phyloP scores from a whole-genome alignment of 2,113 vertebrate species.

The Thalassoma bifasciatum region DNA sequence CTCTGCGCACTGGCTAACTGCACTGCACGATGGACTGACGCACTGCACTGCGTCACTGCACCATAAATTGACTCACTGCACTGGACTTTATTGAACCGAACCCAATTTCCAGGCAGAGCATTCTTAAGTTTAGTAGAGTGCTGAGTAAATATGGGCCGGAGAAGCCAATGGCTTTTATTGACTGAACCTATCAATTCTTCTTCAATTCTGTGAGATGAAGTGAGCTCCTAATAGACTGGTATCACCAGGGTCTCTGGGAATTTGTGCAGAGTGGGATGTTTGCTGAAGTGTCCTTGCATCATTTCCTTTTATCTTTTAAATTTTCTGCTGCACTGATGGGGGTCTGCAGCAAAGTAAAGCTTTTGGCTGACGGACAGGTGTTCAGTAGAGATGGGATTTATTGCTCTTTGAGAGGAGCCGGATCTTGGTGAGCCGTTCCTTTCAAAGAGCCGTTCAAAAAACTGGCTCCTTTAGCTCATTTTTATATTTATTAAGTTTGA shows the following conservation, averaged over 20 bases:
- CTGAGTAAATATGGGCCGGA: not conserved
- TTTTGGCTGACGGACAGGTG: constrained; percentile 28
- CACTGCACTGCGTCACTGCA: too few species aligned
- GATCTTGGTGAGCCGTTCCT: too few species aligned
- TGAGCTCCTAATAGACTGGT: constrained; percentile 9
- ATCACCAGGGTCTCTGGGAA: constrained; percentile 14
- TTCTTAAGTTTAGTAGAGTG: not conserved
- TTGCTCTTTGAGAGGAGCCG: too few species aligned
- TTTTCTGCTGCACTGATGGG: constrained; percentile 8
- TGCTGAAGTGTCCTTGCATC: constrained; percentile 4
- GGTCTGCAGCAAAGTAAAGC: constrained; percentile 19
- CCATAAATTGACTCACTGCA: too few species aligned
- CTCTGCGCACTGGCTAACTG: too few species aligned
- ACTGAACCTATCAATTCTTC: too few species aligned
- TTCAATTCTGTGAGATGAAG: constrained; percentile 27
- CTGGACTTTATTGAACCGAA: too few species aligned
- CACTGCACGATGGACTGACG: too few species aligned
- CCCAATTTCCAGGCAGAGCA: not conserved
- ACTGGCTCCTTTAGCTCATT: too few species aligned
- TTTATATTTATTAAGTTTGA: too few species aligned
- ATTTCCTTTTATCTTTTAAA: not conserved
- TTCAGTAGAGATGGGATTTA: too few species aligned
- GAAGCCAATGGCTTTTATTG: constrained; percentile 15
- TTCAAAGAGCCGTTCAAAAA: too few species aligned
- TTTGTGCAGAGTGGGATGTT: constrained; percentile 9